phyloP scores from a whole-genome alignment of 2,797 vertebrate species.

The Epinephelus awoara region DNA sequence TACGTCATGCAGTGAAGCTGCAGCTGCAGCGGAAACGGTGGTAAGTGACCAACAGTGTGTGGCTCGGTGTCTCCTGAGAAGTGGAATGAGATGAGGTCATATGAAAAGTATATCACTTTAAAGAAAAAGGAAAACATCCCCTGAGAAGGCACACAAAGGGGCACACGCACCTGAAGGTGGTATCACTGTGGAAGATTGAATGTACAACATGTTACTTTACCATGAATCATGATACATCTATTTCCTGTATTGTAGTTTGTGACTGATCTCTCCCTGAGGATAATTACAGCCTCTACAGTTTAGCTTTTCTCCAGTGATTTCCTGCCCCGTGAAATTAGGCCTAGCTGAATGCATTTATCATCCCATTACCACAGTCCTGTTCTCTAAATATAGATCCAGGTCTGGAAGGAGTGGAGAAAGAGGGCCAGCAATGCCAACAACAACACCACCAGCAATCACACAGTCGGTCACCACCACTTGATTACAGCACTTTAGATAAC shows the following conservation, averaged over 20 bases:
- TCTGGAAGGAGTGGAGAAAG: constrained; percentile 59
- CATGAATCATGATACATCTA: constrained; percentile 68
- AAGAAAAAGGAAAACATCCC: background rate
- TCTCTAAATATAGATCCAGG: constrained; percentile 81
- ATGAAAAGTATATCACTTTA: constrained; percentile 35
- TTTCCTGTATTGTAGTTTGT: constrained; percentile 75
- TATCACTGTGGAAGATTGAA: constrained; percentile 51
- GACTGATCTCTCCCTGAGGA: constrained; percentile 81
- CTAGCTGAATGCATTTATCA: constrained; percentile 82
- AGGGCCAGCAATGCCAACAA: constrained; percentile 68
- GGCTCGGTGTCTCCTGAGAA: constrained; percentile 34
- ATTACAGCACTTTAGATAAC: constrained; percentile 74
- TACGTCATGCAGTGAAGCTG: constrained; percentile 35
- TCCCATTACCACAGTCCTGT: constrained; percentile 76
- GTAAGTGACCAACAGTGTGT: constrained; percentile 42
- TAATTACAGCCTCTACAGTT: constrained; percentile 82
- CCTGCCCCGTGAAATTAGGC: constrained; percentile 84
- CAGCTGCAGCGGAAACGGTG: constrained; percentile 57
- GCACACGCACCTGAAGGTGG: constrained; percentile 39
- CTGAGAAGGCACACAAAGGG: constrained; percentile 35
- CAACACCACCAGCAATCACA: constrained; percentile 74
- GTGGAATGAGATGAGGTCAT: constrained; percentile 58
- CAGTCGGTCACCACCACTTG: constrained; percentile 58
- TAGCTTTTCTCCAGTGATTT: constrained; percentile 83
- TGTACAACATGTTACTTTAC: constrained; percentile 61